These are phyloP conservation scores for Puffinus mauretanicus DNA, from an alignment of 2,113 vertebrate species.

Conservation along the genomic window DNA sequence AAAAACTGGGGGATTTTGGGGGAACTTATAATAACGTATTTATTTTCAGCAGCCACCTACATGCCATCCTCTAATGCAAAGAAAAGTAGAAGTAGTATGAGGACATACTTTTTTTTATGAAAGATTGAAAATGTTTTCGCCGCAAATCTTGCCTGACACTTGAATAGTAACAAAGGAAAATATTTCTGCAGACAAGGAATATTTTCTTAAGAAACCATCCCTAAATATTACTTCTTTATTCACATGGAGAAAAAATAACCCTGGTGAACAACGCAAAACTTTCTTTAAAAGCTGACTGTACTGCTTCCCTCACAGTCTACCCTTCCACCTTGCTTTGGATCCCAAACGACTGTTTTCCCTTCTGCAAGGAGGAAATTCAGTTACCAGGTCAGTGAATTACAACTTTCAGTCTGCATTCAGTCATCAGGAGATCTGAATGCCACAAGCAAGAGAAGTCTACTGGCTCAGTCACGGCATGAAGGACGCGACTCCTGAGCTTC, in stretches of 20 bases:
- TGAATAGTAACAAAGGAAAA: not conserved
- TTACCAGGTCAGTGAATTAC: not conserved
- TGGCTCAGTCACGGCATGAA: not conserved
- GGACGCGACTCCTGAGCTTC: accelerated
- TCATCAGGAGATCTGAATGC: not conserved
- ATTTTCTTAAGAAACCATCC: not conserved
- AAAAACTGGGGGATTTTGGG: not conserved
- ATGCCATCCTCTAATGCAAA: not conserved
- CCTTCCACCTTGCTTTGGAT: not conserved
- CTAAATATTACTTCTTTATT: not conserved
- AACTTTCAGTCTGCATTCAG: not conserved
- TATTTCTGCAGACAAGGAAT: not conserved
- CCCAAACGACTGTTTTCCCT: not conserved
- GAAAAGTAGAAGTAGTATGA: not conserved
- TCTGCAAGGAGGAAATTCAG: not conserved
- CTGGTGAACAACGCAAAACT: not conserved
- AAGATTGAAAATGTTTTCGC: not conserved
- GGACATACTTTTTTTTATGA: not conserved
- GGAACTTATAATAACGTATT: not conserved
- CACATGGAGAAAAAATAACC: not conserved
- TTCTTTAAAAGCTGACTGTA: not conserved
- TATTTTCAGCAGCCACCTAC: not conserved
- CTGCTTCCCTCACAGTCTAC: not conserved
- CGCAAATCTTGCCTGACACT: not conserved
- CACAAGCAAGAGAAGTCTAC: not conserved